Evolutionary conservation across 2,113 vertebrate species (phyloP).

Genomic region (Phyllopteryx taeniolatus): DNA sequence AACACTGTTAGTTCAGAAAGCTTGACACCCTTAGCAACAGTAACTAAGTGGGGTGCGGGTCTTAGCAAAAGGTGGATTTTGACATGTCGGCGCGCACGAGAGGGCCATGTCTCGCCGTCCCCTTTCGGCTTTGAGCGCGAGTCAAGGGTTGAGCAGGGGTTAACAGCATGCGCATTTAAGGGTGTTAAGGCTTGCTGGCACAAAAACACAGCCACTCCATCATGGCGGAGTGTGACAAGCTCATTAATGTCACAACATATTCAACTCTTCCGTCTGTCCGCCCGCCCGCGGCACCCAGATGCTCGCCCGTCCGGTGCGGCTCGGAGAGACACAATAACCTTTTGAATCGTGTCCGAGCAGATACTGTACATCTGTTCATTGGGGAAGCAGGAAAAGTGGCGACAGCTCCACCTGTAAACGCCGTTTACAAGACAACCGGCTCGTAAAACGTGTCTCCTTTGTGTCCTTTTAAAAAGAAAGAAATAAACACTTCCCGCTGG

Average conservation of each 20-base stretch:
- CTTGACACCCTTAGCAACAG: background rate
- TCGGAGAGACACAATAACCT: conserved; percentile 43
- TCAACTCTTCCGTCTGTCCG: conserved; percentile 55
- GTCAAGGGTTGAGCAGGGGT: conserved; percentile 64
- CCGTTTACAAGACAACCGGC: background rate
- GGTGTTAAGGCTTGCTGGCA: conserved; percentile 64
- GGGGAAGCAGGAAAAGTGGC: conserved; percentile 18
- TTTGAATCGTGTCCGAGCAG: conserved; percentile 7
- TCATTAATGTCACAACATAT: conserved; percentile 77
- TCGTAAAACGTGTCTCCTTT: background rate
- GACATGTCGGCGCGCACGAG: conserved; percentile 26
- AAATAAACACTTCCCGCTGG: background rate
- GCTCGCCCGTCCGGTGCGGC: conserved; percentile 48
- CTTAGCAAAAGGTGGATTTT: background rate
- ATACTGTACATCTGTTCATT: conserved; percentile 39
- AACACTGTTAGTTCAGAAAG: background rate
- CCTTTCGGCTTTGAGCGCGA: conserved; percentile 56
- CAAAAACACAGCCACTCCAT: conserved; percentile 72
- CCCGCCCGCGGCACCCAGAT: conserved; percentile 54
- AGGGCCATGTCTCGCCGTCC: conserved; percentile 36
- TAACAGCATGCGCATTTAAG: conserved; percentile 72
- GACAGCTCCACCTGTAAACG: conserved; percentile 9
- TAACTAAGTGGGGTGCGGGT: background rate
- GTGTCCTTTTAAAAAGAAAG: background rate
- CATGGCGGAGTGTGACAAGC: conserved; percentile 65